Percentiles rank a stretch among this genome's conserved stretches.
These are phyloP conservation scores for Lordiphosa collinella DNA, from an alignment of 1,140 invertebrate species.

Conservation along the genomic window DNA sequence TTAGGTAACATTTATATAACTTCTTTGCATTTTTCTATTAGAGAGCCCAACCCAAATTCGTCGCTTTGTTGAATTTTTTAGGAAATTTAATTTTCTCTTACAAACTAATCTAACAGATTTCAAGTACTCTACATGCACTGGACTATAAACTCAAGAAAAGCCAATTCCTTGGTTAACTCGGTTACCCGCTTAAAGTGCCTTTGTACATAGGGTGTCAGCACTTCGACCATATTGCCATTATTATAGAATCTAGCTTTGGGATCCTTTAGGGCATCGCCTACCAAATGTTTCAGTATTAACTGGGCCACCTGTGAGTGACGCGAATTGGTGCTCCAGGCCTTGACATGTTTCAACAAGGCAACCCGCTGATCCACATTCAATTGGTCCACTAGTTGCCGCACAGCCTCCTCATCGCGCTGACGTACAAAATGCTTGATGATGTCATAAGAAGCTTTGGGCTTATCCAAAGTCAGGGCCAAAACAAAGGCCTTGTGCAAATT, in stretches of 20 bases:
- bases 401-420: slow-evolving; percentile 82
- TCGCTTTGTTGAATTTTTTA: not conserved
- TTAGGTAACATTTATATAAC: too few species aligned
- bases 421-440: slow-evolving; percentile 88
- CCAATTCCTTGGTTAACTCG: slow-evolving; percentile 87
- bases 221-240: slow-evolving; percentile 84
- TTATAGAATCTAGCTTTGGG: slow-evolving; percentile 81
- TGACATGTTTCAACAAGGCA: slow-evolving; percentile 87
- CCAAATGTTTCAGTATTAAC: slow-evolving; percentile 87
- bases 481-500: slow-evolving; percentile 88
- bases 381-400: slow-evolving; percentile 84
- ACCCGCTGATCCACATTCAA: slow-evolving; percentile 88
- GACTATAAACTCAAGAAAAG: slow-evolving; percentile 89
- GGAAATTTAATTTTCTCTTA: slow-evolving; percentile 10
- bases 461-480: slow-evolving; percentile 89
- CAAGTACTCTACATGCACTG: slow-evolving; percentile 84
- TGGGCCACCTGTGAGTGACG: slow-evolving; percentile 91
- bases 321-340: slow-evolving; percentile 95
- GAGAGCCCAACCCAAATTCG: not conserved
- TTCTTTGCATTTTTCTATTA: too few species aligned
- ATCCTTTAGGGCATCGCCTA: slow-evolving; percentile 85
- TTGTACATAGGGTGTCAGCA: slow-evolving; percentile 91
- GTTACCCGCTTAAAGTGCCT: slow-evolving; percentile 88
- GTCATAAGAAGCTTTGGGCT: slow-evolving; percentile 89
- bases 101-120: slow-evolving; percentile 20